phyloP scores from a whole-genome alignment of 2,113 vertebrate genomes.

The Gymnocephalus cernua region DNA sequence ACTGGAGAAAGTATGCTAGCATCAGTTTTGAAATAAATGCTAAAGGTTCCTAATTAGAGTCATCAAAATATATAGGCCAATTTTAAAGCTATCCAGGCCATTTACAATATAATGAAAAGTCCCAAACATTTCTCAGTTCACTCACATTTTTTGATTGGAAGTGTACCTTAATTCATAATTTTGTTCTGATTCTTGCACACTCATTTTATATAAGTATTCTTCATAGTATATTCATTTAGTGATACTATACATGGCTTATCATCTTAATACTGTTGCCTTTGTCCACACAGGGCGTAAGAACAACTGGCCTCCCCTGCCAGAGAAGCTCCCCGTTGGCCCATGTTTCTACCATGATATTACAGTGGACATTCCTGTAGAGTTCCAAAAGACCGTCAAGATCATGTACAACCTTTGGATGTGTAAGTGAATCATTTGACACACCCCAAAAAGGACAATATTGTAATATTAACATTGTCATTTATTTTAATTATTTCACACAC shows the following conservation, averaged over 20 bases:
- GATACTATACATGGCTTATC: background rate
- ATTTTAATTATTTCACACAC: background rate
- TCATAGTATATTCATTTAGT: background rate
- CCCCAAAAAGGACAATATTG: background rate
- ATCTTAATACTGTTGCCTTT: constrained; percentile 1
- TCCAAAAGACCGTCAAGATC: constrained; percentile 98
- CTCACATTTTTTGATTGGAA: background rate
- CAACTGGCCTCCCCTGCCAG: constrained; percentile 97
- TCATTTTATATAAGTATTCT: background rate
- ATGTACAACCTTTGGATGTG: constrained; percentile 99
- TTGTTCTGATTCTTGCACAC: background rate
- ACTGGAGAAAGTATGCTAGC: background rate
- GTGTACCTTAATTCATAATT: background rate
- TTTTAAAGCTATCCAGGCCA: background rate
- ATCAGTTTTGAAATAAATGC: background rate
- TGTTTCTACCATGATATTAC: constrained; percentile 99
- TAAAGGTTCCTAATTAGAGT: background rate
- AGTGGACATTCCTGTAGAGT: constrained; percentile 97
- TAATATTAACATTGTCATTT: background rate
- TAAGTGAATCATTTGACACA: constrained; percentile 82
- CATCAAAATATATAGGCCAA: background rate
- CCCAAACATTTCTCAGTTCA: background rate
- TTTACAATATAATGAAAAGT: background rate
- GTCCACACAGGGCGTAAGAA: constrained; percentile 91
- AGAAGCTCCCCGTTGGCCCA: constrained; percentile 94